Evolutionary conservation across 2,888 invertebrate species (phyloP).

Genomic region (Stomorhina lunata): DNA sequence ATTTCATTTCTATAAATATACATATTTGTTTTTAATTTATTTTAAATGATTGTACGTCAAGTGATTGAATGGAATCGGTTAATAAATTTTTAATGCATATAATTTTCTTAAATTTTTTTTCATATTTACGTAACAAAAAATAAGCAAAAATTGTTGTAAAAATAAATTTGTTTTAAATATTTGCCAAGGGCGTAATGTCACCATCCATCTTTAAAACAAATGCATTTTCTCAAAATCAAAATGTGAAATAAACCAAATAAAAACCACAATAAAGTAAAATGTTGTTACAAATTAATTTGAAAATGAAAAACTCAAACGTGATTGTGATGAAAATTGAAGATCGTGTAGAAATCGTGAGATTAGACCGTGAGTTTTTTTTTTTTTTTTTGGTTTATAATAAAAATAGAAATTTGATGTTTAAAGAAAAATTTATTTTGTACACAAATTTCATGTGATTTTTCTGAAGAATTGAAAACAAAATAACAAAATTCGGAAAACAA

Average conservation of each 20-base stretch:
- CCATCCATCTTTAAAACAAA: constrained; percentile 42
- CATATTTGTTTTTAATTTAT: constrained; percentile 19
- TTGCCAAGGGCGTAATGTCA: constrained; percentile 64
- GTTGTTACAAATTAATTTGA: constrained; percentile 13
- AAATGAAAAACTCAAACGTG: constrained; percentile 58
- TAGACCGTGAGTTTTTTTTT: constrained; percentile 53
- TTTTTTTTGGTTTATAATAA: constrained; percentile 36
- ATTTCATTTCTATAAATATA: no score
- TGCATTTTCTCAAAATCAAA: constrained; percentile 38
- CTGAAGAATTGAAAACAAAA: constrained; percentile 31
- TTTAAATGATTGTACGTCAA: constrained; percentile 27
- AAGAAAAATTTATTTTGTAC: constrained; percentile 47
- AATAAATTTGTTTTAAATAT: constrained; percentile 37
- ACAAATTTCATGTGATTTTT: constrained; percentile 41
- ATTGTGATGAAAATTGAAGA: constrained; percentile 46
- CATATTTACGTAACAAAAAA: constrained; percentile 59
- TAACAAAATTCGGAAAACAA: neutral
- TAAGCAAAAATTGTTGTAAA: constrained; percentile 26
- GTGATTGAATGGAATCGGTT: constrained; percentile 12
- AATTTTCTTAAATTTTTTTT: constrained; percentile 21
- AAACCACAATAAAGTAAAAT: constrained; percentile 14
- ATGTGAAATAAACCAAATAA: no score
- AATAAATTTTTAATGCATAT: constrained; percentile 32
- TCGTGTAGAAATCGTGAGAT: constrained; percentile 60
- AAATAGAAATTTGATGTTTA: constrained; percentile 43